A percentile compares a stretch with the other conserved stretches of the same genome.
phyloP scores from a whole-genome alignment of 2,113 vertebrate species.

The Nanger granti region DNA sequence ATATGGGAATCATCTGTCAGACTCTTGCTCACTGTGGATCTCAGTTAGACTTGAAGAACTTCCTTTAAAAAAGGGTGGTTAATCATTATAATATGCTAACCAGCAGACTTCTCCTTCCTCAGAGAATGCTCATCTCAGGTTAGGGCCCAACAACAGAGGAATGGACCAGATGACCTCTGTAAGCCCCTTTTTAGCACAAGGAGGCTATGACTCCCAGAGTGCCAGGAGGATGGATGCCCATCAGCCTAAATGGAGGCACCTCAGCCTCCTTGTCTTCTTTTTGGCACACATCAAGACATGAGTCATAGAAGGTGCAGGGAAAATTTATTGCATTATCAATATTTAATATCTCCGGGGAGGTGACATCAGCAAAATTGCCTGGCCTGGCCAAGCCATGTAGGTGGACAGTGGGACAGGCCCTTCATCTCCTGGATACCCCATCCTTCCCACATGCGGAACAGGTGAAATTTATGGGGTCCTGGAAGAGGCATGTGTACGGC shows the following conservation, averaged over 20 bases:
- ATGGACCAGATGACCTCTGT: not conserved
- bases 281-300: slow-evolving; percentile 13
- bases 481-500: not conserved
- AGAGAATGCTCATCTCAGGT: not conserved
- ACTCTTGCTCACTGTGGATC: not conserved
- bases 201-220: not conserved
- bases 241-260: not conserved
- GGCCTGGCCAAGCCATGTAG: slow-evolving; percentile 44
- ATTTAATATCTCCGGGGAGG: slow-evolving; percentile 76
- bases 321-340: slow-evolving; percentile 73
- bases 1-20: not conserved
- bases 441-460: not conserved
- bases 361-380: slow-evolving; percentile 71
- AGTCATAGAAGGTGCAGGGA: slow-evolving; percentile 51
- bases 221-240: not conserved
- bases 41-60: not conserved
- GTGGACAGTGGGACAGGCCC: slow-evolving; percentile 33
- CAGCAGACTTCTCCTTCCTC: not conserved
- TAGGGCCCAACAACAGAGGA: not conserved
- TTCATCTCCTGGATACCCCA: slow-evolving; percentile 20
- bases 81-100: not conserved
- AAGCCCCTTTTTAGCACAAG: not conserved
- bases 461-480: not conserved
- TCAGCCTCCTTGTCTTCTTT: slow-evolving; percentile 58
- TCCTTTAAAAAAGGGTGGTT: not conserved